A percentile compares a stretch with the other conserved stretches of the same genome.
phyloP scores from a whole-genome alignment of 2,113 vertebrate genomes.

The Sphyrna mokarran region DNA sequence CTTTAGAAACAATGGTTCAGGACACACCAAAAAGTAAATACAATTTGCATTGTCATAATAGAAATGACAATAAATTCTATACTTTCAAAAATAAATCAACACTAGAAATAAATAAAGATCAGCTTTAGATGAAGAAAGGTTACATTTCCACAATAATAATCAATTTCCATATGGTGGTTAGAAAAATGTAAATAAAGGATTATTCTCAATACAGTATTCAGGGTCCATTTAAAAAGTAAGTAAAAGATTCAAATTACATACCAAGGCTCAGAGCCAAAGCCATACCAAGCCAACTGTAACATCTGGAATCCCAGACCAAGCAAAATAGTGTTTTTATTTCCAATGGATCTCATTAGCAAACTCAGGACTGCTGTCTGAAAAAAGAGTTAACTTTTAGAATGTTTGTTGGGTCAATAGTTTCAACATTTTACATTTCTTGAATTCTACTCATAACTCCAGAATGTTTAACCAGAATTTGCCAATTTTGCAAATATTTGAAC shows the following conservation, averaged over 20 bases:
- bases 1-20: neutral
- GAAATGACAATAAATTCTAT: neutral
- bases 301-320: slow-evolving; percentile 79
- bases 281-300: slow-evolving; percentile 77
- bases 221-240: neutral
- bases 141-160: neutral
- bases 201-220: neutral
- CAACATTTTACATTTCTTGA: neutral
- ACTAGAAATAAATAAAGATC: neutral
- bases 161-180: neutral
- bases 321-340: slow-evolving; percentile 82
- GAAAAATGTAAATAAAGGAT: neutral
- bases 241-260: slow-evolving; percentile 47
- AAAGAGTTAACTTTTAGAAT: neutral
- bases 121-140: neutral
- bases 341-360: slow-evolving; percentile 82
- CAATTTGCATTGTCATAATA: neutral
- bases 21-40: neutral
- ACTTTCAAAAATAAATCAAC: neutral
- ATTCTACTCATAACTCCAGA: neutral
- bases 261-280: slow-evolving; percentile 80
- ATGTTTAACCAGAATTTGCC: too few species aligned
- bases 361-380: slow-evolving; percentile 75
- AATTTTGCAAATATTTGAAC: too few species aligned
- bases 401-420: neutral